Percentiles rank a stretch among this genome's conserved stretches.
Evolutionary conservation across 2,888 invertebrate species (phyloP).

Genomic region (Margaritifera margaritifera): DNA sequence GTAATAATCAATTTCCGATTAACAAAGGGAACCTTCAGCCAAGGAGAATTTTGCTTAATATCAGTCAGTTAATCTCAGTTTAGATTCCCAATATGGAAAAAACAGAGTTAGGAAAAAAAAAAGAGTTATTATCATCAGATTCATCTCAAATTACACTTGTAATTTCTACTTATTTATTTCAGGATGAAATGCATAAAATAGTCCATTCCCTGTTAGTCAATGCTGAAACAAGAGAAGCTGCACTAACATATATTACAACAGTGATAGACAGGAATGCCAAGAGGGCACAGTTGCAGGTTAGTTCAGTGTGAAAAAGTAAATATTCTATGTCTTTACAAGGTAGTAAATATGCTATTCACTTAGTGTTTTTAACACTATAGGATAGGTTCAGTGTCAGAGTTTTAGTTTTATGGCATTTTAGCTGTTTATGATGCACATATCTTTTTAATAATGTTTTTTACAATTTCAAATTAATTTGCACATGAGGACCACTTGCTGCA

Average conservation of each 20-base stretch:
- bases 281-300: constrained; percentile 86
- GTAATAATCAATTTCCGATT: too few species aligned
- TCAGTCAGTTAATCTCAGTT: too few species aligned
- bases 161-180: constrained; percentile 39
- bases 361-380: too few species aligned
- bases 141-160: too few species aligned
- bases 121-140: too few species aligned
- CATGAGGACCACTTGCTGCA: background rate
- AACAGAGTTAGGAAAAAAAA: too few species aligned
- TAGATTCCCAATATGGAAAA: too few species aligned
- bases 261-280: constrained; percentile 88
- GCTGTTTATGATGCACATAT: background rate
- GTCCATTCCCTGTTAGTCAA: constrained; percentile 89
- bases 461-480: background rate
- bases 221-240: constrained; percentile 84
- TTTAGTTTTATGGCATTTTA: background rate
- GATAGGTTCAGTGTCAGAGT: background rate
- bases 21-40: too few species aligned
- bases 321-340: background rate
- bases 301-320: constrained; percentile 1
- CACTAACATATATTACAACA: constrained; percentile 85
- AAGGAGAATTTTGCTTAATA: too few species aligned
- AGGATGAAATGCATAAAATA: constrained; percentile 84
- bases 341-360: too few species aligned
- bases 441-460: background rate